Evolutionary conservation across 2,888 invertebrate genomes (phyloP), one percentile per base, ranked within the genome.

Genomic region (Cephus spinipes): DNA sequence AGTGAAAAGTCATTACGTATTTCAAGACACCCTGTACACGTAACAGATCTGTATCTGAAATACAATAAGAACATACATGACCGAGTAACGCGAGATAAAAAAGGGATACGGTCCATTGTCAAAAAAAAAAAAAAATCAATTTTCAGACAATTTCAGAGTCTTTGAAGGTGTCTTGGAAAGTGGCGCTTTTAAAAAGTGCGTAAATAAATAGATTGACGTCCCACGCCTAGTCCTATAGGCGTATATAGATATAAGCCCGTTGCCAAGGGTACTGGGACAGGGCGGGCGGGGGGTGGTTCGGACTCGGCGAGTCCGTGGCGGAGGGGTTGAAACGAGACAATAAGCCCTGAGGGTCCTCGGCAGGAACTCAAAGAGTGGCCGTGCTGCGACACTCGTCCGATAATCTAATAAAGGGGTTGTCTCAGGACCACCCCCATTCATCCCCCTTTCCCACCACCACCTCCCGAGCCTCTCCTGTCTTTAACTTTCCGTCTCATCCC

Each of bases 321-420:
- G 23, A 55, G 55, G 55, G 55, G 55, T 55, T 33, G 81, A 77
- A 83, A 86, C 83, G 87, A 89, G 87, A 87, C 86, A 87, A 89
- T 88, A 88, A 90, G 86, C 86, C 85, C 83, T 80, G 83, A 87
- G 89, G 89, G 88, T 87, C 82, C 83, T 81, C 83, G 81, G 75
- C 82, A 82, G 81, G 83, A 84, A 86, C 86, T 85, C 87, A 86
- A 85, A 85, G 86, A 85, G 86, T 86, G 84, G 81, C 83, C 84
- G 82, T 82, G 82, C 87, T 86, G 87, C 87, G 85, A 87, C 87
- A 87, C 87, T 86, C 87, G 86, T 86, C 84, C 85, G 85, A 86
- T 91, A 91, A 91, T 91, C 90, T 90, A 91, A 91, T 91, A 91
- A 90, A 91, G 89, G 89, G 89, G 88, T 89, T 87, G 87, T 80